Evolutionary conservation across 2,797 vertebrate species (phyloP).

Genomic region (Gymnothorax javanicus): DNA sequence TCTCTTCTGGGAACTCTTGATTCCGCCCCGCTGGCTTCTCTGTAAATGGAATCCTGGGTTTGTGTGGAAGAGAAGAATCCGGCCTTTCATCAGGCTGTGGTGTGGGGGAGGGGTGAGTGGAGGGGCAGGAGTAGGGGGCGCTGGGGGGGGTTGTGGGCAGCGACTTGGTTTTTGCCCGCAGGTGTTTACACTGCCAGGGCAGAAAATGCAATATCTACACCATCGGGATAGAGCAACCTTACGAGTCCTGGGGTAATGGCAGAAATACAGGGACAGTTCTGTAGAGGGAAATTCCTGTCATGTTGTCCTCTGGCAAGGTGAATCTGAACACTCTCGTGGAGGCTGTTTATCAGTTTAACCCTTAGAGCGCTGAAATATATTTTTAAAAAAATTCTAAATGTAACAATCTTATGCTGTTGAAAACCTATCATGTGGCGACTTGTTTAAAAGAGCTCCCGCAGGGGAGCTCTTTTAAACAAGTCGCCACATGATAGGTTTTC

Average conservation of each 20-base stretch:
- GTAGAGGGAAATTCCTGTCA: background rate
- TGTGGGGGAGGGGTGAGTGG: background rate
- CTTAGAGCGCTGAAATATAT: too few relatives aligned
- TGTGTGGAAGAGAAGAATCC: background rate
- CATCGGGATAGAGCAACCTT: background rate
- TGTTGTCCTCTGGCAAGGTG: background rate
- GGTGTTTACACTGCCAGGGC: background rate
- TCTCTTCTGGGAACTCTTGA: slow-evolving; percentile 1
- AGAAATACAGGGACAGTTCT: background rate
- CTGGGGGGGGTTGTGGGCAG: background rate
- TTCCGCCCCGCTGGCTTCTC: background rate
- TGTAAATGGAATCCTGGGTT: slow-evolving; percentile 8
- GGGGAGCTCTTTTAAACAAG: too few relatives aligned
- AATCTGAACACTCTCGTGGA: background rate
- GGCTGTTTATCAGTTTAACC: too few relatives aligned
- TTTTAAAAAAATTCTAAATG: too few relatives aligned
- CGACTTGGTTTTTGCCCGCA: slow-evolving; percentile 6
- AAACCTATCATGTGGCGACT: too few relatives aligned
- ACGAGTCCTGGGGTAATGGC: background rate
- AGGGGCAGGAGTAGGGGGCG: background rate
- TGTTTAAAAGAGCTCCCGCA: too few relatives aligned
- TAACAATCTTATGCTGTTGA: too few relatives aligned
- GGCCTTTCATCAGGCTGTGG: background rate
- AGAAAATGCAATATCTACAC: slow-evolving; percentile 9
- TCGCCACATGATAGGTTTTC: too few relatives aligned